Evolutionary conservation across 2,888 invertebrate species (phyloP), one percentile per base, ranked within the genome.

Genomic region (Orthosia gracilis): DNA sequence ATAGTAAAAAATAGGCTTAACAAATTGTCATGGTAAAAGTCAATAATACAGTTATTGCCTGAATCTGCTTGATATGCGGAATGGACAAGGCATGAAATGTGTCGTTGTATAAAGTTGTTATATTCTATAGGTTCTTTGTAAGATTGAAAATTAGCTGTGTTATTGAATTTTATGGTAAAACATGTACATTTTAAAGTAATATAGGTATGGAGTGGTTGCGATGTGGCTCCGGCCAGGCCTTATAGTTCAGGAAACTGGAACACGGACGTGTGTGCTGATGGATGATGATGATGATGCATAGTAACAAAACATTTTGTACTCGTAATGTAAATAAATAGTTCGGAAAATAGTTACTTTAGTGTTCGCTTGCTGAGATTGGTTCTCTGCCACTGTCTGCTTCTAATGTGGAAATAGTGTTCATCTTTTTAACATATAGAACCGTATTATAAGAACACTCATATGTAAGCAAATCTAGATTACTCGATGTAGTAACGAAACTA

Each of bases 141-240:
- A 66, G 55, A 76, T 67, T 55, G 54, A 59, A 63, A 63, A 68
- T 31, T 69, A 23, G 23, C 76, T 66, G 78, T 75, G 73, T 82
- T 78, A 73, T 71, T 50, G 55, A 73, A 1, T 69, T 73, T 74
- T 58, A 45, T n/a, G 47, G 31, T 74, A 67, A 77, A 77, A 70
- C 72, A 83, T 84, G 85, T 82, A 87, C 69, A 82, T 75, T 72
- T 55, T 76, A 82, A 81, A 58, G 64, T 84, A 85, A 76, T 62
- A 52, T 86, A 80, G 78, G 68, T 83, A 85, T 78, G 88, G 88
- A 88, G 85, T 88, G 90, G 79, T 83, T 87, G 91, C 85, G 85
- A 89, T 87, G 89, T 92, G 93, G 93, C 93, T 88, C 87, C 87
- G 88, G 93, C 92, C 94, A 91, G 89, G 94, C 93, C 94, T 94